Evolutionary conservation across 2,113 vertebrate species (phyloP), one percentile per base, ranked within the genome.

Genomic region (Dolichallabes microphthalmus): DNA sequence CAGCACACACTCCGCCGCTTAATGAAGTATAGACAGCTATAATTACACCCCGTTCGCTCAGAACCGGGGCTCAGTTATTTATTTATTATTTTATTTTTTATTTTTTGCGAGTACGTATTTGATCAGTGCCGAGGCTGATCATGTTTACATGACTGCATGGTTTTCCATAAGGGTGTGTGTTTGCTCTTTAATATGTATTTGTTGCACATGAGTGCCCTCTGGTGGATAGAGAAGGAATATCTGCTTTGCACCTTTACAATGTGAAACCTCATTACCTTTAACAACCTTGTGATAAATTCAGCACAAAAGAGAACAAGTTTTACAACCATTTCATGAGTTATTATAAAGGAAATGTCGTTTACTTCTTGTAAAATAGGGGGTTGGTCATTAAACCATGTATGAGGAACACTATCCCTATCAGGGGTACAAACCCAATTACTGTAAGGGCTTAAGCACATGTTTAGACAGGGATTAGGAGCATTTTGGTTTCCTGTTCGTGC

Each of bases 151-250:
- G 5, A 45, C 64, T 64, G 50, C 58, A n/a, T 14, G 6, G 2
- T 39, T 45, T 74, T 82, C 50, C 22, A 69, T 50, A 27, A 64
- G 53, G 17, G 75, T n/a, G 9, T 30, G 63, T 13, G 17, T 13
- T 2, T 55, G 17, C 68, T 61, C 14, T 25, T 30, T 27, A 25
- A 1, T 19, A 30, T 63, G 50, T 5, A 82, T 81, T 27, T 63
- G 77, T 71, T 83, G 35, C 17, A 79, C 39, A 32, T 7, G 53
- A 73, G 77, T 17, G 35, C 71, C 82, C 53, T 86, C 88, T 88
- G 75, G 55, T 78, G 82, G 87, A 84, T 92, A 92, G 85, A 71
- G 86, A 83, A 78, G 87, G 83, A 75, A 91, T 88, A 39, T 45
- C 57, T 64, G 52, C 39, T 82, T 85, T 82, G 78, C 25, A 71